Evolutionary conservation across 2,797 vertebrate genomes (phyloP), one percentile per base, ranked within the genome.

Genomic region (Menidia menidia): DNA sequence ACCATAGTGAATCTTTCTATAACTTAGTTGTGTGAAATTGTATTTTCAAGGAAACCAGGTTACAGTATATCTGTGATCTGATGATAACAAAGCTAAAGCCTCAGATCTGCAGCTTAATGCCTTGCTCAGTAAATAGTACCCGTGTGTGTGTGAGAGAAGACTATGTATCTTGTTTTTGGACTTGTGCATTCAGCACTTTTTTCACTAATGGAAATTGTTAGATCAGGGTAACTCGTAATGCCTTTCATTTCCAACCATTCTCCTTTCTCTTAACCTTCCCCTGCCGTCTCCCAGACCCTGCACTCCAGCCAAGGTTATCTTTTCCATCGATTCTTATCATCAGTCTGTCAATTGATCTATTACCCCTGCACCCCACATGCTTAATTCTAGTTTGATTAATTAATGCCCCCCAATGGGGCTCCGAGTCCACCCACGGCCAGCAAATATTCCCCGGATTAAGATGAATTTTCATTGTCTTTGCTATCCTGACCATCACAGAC

Each of bases 271-370:
- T 32, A 1, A 45, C 61, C 15, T 72, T 79, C 66, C 60, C 47
- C 14, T 81, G 56, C 73, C 76, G 64, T 86, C 85, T 83, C 81
- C 80, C 81, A 85, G 82, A 85, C 74, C 84, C 71, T 77, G 68
- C 81, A 76, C 80, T 73, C 73, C 71, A 71, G 80, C 86, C 92
- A 94, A 95, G 93, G 93, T 95, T 92, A 94, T 93, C 92, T 90
- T 82, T 84, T 78, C 74, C 86, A 94, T 94, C 83, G 83, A 91
- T 92, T 92, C 89, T 92, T 92, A 94, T 94, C 91, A 93, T 93
- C 89, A 87, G 85, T 86, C 90, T 92, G 90, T 93, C 93, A 93
- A 93, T 92, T 93, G 92, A 93, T 94, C 91, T 92, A 92, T 93
- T 93, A 93, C 91, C 87, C 70, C 88, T 76, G 88, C 80, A 87